Base-by-base conservation (phyloP, 1,140 invertebrate genomes). In the Mamestra configurata region DNA sequence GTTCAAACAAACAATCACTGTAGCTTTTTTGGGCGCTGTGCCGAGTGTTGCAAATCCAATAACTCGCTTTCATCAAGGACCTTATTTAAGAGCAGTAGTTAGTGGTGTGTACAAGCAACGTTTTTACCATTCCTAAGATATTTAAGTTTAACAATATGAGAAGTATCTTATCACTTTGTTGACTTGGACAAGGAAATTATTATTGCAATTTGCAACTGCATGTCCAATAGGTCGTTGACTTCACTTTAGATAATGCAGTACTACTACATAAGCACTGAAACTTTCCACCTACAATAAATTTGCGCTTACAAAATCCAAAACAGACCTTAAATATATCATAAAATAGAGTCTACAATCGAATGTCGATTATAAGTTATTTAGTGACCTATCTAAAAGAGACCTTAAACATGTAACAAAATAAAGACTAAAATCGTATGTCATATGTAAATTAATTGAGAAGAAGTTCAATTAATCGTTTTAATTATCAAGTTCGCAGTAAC, bases 171-270 rank as follows among this genome's bases (percentile, higher is more conserved):
- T 49, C 43, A 49, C 43, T 4, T 27, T 35, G 31, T 40, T 40
- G 31, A 40, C 27, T 37, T 8, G 59, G 10, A 18, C 66, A 86
- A 88, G 79, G 85, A 88, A 79, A 82, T 80, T 85, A 46, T 49
- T 57, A 35, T 71, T 77, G 35, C 10, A 61, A 20, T 13, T 18
- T 77, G 35, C 10, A 61, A 20, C 15, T 18, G 46, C 66, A 68
- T 46, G 22, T 75, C 40, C 27, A 59, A 35, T 40, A 75, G 68
- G 46, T 66, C 72, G 59, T 22, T 64, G 15, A 70, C 64, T 15
- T 68, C n/a, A 24, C 53, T 35, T 27, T 15, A 35, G 59, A 61
- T 61, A 61, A 61, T 37, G 10, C 5, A n/a, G 24, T n/a, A 11
- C 22, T 49, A 27, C 43, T 20, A n/a, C 4, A 49, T 70, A 46